These are phyloP conservation scores for Dendrophyllia cribrosa DNA, from an alignment of 64 coral and sea anemone species.

Conservation along the genomic window DNA sequence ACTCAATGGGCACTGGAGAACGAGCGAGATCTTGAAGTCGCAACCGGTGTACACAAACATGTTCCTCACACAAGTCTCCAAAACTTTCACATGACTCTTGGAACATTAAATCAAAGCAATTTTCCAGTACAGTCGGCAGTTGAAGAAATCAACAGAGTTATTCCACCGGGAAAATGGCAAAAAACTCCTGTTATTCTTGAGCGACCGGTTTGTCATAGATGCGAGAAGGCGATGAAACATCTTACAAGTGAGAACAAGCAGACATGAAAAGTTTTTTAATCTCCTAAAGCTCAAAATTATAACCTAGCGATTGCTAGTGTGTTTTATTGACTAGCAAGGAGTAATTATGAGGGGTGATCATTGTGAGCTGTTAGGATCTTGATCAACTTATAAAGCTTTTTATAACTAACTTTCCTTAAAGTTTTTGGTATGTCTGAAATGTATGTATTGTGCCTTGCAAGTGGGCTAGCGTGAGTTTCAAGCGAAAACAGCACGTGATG, in stretches of 20 bases:
- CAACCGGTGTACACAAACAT: conserved; percentile 63
- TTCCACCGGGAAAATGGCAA: conserved; percentile 67
- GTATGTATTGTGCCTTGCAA: too few relatives aligned
- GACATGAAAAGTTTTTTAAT: too few relatives aligned
- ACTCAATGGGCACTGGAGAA: conserved; percentile 32
- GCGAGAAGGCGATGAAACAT: conserved; percentile 35
- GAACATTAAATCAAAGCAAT: conserved; percentile 49
- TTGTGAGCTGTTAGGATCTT: too few relatives aligned
- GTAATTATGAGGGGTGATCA: too few relatives aligned
- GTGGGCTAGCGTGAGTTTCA: too few relatives aligned
- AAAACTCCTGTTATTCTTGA: conserved; percentile 31
- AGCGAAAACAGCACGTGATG: too few relatives aligned
- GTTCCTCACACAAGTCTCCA: conserved; percentile 56
- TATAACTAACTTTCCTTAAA: too few relatives aligned
- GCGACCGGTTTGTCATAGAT: conserved; percentile 48
- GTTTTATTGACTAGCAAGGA: too few relatives aligned
- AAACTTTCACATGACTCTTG: conserved; percentile 78
- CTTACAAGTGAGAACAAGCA: neutral
- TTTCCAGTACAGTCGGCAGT: conserved; percentile 60
- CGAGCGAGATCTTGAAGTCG: conserved; percentile 44
- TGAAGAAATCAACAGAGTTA: conserved; percentile 64
- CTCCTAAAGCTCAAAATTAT: too few relatives aligned
- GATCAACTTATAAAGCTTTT: too few relatives aligned
- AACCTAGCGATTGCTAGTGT: too few relatives aligned
- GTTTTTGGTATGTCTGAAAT: too few relatives aligned